These are phyloP conservation scores for Serrognathus titanus DNA, from an alignment of 2,888 invertebrate species.

Conservation along the genomic window DNA sequence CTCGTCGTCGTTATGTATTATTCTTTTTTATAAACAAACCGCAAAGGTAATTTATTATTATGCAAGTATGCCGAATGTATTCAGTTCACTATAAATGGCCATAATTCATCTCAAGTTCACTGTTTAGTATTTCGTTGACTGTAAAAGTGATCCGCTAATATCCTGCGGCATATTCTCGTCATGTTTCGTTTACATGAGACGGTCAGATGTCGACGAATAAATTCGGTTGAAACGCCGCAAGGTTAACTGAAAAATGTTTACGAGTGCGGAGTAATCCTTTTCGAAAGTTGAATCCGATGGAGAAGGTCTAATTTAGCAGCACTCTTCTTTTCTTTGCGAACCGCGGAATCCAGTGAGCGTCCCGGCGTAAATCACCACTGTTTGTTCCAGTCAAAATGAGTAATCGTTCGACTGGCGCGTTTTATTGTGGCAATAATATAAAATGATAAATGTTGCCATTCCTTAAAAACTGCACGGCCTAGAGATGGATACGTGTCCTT, in stretches of 20 bases:
- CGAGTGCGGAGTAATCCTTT: not conserved
- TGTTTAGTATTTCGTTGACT: not conserved
- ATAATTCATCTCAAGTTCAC: not conserved
- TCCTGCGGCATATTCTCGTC: not conserved
- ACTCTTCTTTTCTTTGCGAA: conserved; percentile 5
- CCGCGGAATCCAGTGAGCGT: conserved; percentile 36
- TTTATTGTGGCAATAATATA: conserved; percentile 44
- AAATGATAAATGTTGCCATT: conserved; percentile 37
- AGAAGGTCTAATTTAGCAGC: not conserved
- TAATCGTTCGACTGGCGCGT: conserved; percentile 39
- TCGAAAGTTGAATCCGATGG: conserved; percentile 1
- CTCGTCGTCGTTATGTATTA: no score
- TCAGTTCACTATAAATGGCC: no score
- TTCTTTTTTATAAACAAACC: no score
- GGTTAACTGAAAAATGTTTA: not conserved
- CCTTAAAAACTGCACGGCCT: not conserved
- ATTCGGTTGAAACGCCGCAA: not conserved
- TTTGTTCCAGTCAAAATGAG: conserved; percentile 45
- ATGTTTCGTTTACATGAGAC: not conserved
- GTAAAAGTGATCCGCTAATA: not conserved
- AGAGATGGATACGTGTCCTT: no score
- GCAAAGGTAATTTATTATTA: no score
- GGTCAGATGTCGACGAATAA: not conserved
- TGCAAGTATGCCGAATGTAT: no score
- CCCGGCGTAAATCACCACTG: conserved; percentile 43